Conservation (phyloP, 2,888 invertebrate genomes). For the Troilus luridus region DNA sequence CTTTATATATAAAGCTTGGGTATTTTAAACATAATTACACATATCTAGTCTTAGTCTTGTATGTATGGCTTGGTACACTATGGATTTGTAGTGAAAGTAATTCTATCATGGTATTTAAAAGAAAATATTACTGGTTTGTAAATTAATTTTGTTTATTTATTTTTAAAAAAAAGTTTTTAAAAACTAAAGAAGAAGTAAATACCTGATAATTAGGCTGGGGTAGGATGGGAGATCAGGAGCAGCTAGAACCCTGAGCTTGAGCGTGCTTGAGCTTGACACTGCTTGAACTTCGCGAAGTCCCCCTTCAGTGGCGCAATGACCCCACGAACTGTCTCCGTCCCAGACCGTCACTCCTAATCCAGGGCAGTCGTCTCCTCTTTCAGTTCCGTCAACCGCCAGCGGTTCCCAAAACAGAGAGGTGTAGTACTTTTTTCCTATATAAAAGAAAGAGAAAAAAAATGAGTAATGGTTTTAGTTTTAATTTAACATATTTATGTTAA, state of each 20-base stretch:
- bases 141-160: neutral
- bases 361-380: constrained; percentile 69
- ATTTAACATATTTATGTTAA: no score
- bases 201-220: constrained; percentile 54
- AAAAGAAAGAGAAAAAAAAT: neutral
- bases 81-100: no score
- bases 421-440: constrained; percentile 50
- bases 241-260: constrained; percentile 58
- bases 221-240: neutral
- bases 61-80: no score
- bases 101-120: no score
- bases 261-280: constrained; percentile 61
- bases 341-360: constrained; percentile 75
- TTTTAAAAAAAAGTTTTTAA: neutral
- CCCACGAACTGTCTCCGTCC: constrained; percentile 75
- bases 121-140: no score
- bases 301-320: constrained; percentile 75
- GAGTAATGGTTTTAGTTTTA: no score
- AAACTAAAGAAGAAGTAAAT: neutral
- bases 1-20: no score
- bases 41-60: no score
- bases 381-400: constrained; percentile 51
- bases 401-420: constrained; percentile 55
- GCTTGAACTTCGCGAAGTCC: constrained; percentile 68
- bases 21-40: no score